Evolutionary conservation across 2,888 invertebrate species (phyloP).

Genomic region (Hydrotaea diabolus): DNA sequence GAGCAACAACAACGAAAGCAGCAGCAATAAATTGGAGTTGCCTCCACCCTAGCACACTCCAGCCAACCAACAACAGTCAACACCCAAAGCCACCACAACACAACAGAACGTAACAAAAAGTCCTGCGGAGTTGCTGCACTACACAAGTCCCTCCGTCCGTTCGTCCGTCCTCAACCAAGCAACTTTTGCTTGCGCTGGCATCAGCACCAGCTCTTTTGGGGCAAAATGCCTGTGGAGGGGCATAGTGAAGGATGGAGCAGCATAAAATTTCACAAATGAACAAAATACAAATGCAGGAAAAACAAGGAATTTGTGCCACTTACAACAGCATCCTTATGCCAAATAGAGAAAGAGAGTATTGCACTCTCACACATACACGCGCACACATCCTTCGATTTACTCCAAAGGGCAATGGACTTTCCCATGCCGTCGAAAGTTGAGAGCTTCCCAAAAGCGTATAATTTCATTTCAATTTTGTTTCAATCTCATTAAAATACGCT

Average conservation of each 20-base stretch:
- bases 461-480: slow-evolving; percentile 37
- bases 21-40: slow-evolving; percentile 27
- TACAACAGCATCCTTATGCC: slow-evolving; percentile 60
- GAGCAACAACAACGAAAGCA: background rate
- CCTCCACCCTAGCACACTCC: background rate
- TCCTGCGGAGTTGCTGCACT: background rate
- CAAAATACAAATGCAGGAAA: slow-evolving; percentile 47
- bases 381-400: background rate
- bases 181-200: background rate
- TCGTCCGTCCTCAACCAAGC: background rate
- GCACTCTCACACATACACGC: background rate
- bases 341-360: slow-evolving; percentile 21
- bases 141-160: background rate
- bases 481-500: slow-evolving; percentile 30
- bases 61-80: too few species aligned
- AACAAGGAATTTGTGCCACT: slow-evolving; percentile 59
- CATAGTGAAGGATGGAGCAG: background rate
- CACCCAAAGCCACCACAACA: background rate
- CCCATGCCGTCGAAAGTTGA: background rate
- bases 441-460: background rate
- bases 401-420: slow-evolving; percentile 65
- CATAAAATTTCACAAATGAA: slow-evolving; percentile 51
- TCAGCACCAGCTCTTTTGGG: background rate
- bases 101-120: background rate
- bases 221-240: background rate